Conservation (phyloP, 2,888 invertebrate species). For the Xiphydria camelus region DNA sequence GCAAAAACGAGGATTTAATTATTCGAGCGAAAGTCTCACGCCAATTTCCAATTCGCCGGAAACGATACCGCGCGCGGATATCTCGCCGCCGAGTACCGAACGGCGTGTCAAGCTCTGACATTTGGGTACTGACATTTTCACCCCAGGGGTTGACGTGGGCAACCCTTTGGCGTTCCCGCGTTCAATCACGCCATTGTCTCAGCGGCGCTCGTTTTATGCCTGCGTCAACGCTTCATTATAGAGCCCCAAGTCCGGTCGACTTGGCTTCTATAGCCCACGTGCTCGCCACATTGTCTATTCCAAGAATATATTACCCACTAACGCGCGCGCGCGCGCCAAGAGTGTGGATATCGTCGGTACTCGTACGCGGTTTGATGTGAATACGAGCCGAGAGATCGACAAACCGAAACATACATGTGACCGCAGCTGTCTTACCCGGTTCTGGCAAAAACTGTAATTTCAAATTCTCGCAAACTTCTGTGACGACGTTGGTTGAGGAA, state of each 20-base stretch:
- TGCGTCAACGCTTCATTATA: constrained; percentile 56
- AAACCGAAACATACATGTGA: no score
- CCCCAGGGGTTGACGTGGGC: constrained; percentile 52
- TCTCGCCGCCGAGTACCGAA: constrained; percentile 21
- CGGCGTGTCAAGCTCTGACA: constrained; percentile 33
- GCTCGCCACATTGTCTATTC: constrained; percentile 52
- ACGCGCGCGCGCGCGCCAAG: constrained; percentile 44
- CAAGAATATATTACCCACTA: constrained; percentile 54
- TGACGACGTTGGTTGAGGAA: no score
- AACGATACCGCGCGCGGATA: no score
- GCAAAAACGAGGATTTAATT: no score
- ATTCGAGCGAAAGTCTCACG: no score
- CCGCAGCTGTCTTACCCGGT: no score
- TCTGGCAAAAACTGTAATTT: no score
- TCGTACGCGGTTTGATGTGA: no score
- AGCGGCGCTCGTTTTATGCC: constrained; percentile 50
- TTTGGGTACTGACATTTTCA: constrained; percentile 54
- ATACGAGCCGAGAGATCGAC: no score
- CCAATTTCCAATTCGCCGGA: no score
- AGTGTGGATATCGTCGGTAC: no score
- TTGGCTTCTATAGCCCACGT: constrained; percentile 50
- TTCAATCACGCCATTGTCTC: constrained; percentile 56
- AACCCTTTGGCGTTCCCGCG: constrained; percentile 53
- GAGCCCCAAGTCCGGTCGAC: constrained; percentile 45
- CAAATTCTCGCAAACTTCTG: no score